Evolutionary conservation across 2,888 invertebrate genomes (phyloP), one percentile per base, ranked within the genome.

Genomic region (Caenorhabditis sp.): DNA sequence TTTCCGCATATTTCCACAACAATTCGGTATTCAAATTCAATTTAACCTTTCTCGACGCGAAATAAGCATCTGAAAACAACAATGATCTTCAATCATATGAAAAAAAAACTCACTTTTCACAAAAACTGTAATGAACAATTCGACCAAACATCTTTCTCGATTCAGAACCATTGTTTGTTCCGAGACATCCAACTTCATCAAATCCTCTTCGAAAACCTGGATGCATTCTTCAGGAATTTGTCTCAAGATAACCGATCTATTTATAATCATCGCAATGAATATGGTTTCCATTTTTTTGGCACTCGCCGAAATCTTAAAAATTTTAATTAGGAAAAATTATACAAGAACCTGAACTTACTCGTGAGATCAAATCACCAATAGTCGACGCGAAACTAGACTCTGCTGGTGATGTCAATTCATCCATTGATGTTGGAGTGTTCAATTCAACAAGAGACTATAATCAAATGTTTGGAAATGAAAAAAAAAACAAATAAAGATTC

Each of bases 191-290:
- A 49, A 1, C 7, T 43, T 38, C 23, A 1, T 26, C 27, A 5
- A 7, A 23, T 56, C 23, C 21, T 59, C 26, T 8, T 17, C 38
- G 25, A 49, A 59, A 4, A 17, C 25, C 25, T 25, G 1, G 20
- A 59, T 25, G 25, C 70, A 71, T 31, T 71, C 70, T 4, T 67
- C 43, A 1, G 52, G 60, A 54, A 58, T 60, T 52, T 71, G 70
- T n/a, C 67, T 59, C 0, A 72, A 54, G 14, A 67, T 49, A 1
- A 58, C 54, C 1, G 71, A 72, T 31, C 61, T 60, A 53, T 67
- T 67, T 43, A 72, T 50, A 57, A 72, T 67, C 20, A 67, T 27
- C 23, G 60, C 57, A n/a, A 72, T 67, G 60, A 72, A 72, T 0
- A 67, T 61, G 23, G 60, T 63, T 25, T 72, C 71, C 27, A 72